These are phyloP conservation scores for Muricea muricata DNA, from an alignment of 92 coral and sea anemone genomes.

Conservation along the genomic window DNA sequence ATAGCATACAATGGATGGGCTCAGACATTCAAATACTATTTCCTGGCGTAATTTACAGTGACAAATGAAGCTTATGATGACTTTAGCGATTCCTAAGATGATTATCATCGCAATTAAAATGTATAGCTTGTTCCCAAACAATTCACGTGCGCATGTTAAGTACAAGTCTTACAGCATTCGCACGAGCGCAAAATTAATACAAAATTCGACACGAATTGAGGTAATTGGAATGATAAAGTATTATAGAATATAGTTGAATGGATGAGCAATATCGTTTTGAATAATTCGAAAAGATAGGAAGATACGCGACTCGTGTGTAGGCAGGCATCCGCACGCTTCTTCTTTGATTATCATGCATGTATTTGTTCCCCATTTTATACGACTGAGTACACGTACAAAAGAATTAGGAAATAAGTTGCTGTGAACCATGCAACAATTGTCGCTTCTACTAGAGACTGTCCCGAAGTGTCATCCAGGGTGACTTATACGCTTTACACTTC, in stretches of 20 bases:
- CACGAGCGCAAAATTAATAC: not conserved
- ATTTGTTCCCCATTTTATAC: too few relatives aligned
- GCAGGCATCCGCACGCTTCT: not conserved
- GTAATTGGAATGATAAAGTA: not conserved
- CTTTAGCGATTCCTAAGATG: not conserved
- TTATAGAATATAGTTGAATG: not conserved
- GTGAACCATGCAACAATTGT: too few relatives aligned
- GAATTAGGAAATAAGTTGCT: too few relatives aligned
- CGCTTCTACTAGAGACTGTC: too few relatives aligned
- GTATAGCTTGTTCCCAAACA: not conserved
- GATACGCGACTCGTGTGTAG: too few relatives aligned
- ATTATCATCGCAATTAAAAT: not conserved
- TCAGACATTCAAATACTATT: conserved; percentile 1
- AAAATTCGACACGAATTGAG: not conserved
- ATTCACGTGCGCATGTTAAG: not conserved
- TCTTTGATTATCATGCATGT: too few relatives aligned
- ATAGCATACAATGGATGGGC: not conserved
- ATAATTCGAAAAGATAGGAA: not conserved
- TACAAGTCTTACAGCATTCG: not conserved
- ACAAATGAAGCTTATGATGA: not conserved
- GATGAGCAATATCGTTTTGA: not conserved
- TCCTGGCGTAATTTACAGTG: not conserved
- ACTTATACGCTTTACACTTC: too few relatives aligned
- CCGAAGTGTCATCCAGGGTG: too few relatives aligned
- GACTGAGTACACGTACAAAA: too few relatives aligned